Conservation (phyloP, 1,140 invertebrate species). For the Dreissena rostriformis region DNA sequence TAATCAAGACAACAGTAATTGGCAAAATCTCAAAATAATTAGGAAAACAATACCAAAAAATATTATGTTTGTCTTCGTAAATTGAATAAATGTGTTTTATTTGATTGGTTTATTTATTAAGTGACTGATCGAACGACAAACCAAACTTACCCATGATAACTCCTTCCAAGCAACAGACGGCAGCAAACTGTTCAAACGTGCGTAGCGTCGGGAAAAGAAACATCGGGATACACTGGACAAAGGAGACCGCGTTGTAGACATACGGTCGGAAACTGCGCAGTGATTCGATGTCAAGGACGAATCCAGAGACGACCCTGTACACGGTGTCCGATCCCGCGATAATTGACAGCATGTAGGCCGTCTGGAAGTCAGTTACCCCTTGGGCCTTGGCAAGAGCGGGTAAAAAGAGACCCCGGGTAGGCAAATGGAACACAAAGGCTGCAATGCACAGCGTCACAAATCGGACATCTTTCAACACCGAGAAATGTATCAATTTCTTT, state of each 20-base stretch:
- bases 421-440: conserved; percentile 15
- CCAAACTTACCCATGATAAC: conserved; percentile 9
- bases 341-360: conserved; percentile 65
- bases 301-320: conserved; percentile 54
- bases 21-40: no score
- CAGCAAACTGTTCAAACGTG: conserved; percentile 56
- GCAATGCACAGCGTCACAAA: conserved; percentile 34
- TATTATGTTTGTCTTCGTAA: no score
- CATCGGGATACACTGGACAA: conserved; percentile 51
- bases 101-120: no score
- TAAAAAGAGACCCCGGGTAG: conserved; percentile 16
- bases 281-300: conserved; percentile 58
- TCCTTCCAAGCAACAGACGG: conserved; percentile 44
- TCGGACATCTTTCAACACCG: conserved; percentile 33
- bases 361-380: conserved; percentile 46
- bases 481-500: conserved; percentile 24
- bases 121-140: no score
- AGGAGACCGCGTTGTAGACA: conserved; percentile 63
- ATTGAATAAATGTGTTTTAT: no score
- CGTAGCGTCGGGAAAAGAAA: conserved; percentile 56
- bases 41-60: no score
- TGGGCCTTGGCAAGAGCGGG: conserved; percentile 34
- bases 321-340: conserved; percentile 62
- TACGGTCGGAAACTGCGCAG: conserved; percentile 54
- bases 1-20: no score